A percentile compares a stretch with the other conserved stretches of the same genome.
phyloP scores from a whole-genome alignment of 1,140 invertebrate species.

The Ostrea edulis region DNA sequence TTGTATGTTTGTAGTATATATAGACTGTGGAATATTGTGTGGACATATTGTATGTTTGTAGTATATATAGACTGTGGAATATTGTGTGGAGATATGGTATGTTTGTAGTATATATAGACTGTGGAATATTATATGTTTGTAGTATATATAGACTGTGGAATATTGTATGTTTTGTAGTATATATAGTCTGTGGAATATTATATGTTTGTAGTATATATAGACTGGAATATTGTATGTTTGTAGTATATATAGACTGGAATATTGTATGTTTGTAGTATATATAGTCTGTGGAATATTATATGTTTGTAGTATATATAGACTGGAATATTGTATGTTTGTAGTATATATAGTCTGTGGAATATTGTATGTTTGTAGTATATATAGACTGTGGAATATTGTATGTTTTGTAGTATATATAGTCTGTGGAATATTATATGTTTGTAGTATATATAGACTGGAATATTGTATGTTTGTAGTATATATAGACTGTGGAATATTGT shows the following conservation, averaged over 20 bases:
- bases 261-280: not conserved
- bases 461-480: not conserved
- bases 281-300: not conserved
- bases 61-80: too few species aligned
- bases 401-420: too few species aligned
- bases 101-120: not conserved
- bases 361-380: not conserved
- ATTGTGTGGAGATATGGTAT: not conserved
- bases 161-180: not conserved
- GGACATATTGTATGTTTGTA: not conserved
- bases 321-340: not conserved
- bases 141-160: too few species aligned
- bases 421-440: not conserved
- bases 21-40: too few species aligned
- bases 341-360: too few species aligned
- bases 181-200: slow-evolving; percentile 2
- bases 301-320: not conserved
- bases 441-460: too few species aligned
- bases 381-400: slow-evolving; percentile 1
- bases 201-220: not conserved
- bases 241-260: too few species aligned
- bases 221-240: not conserved
- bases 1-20: not conserved
- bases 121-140: not conserved
- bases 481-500: slow-evolving; percentile 1